These are phyloP conservation scores for Notodonta dromedarius DNA, from an alignment of 2,888 invertebrate genomes.

Conservation along the genomic window DNA sequence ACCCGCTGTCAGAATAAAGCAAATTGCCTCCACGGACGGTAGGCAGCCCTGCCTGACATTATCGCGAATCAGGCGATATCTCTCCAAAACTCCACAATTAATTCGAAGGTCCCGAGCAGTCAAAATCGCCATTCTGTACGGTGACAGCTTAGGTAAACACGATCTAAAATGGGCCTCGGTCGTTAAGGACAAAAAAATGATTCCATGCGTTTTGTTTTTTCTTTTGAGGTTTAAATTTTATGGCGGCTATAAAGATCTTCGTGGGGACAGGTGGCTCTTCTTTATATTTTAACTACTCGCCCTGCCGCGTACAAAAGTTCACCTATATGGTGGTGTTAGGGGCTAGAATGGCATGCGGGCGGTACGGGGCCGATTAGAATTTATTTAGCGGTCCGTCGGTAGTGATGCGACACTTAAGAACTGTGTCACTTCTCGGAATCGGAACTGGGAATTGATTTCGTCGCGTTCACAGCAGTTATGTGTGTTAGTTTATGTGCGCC, in stretches of 20 bases:
- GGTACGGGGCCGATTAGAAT: constrained; percentile 68
- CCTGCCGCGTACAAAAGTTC: constrained; percentile 58
- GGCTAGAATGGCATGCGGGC: constrained; percentile 71
- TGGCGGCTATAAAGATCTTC: constrained; percentile 82
- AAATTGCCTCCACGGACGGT: constrained; percentile 67
- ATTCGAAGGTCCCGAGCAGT: constrained; percentile 75
- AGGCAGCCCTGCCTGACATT: constrained; percentile 63
- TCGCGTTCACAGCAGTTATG: constrained; percentile 80
- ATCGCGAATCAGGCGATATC: constrained; percentile 78
- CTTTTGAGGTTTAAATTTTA: constrained; percentile 82
- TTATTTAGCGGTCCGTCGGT: constrained; percentile 81
- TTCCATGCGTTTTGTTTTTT: constrained; percentile 74
- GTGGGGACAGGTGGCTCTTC: constrained; percentile 83
- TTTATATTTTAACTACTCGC: constrained; percentile 77
- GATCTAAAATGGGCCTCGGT: constrained; percentile 76
- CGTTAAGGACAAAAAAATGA: constrained; percentile 72
- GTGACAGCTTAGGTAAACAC: constrained; percentile 84
- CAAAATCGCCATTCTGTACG: constrained; percentile 82
- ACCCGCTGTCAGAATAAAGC: constrained; percentile 67
- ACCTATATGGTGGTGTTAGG: constrained; percentile 65
- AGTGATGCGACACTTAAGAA: constrained; percentile 83
- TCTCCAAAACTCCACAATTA: constrained; percentile 78
- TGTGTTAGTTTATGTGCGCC: constrained; percentile 74
- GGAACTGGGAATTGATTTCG: constrained; percentile 82
- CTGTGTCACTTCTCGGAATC: constrained; percentile 83